Percentiles rank a stretch among this genome's conserved stretches.
Conservation (phyloP, 2,113 vertebrate genomes). For the Acanthisitta chloris region DNA sequence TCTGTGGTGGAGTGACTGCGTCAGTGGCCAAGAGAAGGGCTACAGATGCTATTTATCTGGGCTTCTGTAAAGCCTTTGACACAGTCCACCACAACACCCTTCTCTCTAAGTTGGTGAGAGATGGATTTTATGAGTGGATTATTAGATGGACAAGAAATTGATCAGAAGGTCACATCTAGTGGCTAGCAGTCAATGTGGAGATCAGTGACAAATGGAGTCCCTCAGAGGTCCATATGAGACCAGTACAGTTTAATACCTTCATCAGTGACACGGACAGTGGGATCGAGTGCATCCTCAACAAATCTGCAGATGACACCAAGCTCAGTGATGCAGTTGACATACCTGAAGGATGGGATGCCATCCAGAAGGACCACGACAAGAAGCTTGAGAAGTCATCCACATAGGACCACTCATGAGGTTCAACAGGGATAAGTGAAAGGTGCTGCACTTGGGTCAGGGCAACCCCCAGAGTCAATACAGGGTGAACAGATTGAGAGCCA, state of each 20-base stretch:
- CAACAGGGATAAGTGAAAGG: not conserved
- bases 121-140: not conserved
- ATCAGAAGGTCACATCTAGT: not conserved
- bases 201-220: not conserved
- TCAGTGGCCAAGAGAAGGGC: not conserved
- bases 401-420: not conserved
- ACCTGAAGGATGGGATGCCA: not conserved
- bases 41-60: not conserved
- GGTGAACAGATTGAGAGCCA: not conserved
- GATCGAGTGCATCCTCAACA: not conserved
- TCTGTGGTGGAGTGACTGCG: not conserved
- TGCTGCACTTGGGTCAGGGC: not conserved
- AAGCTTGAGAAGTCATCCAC: not conserved
- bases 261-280: not conserved
- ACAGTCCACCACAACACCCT: not conserved
- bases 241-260: not conserved
- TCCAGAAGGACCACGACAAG: not conserved
- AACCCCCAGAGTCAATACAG: accelerated
- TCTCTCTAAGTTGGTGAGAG: not conserved
- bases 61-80: not conserved
- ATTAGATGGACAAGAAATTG: not conserved
- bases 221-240: not conserved
- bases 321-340: accelerated
- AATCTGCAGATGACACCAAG: not conserved
- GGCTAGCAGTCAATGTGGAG: not conserved